These are phyloP conservation scores for Strix uralensis DNA, from an alignment of 2,113 vertebrate species.

Conservation along the genomic window DNA sequence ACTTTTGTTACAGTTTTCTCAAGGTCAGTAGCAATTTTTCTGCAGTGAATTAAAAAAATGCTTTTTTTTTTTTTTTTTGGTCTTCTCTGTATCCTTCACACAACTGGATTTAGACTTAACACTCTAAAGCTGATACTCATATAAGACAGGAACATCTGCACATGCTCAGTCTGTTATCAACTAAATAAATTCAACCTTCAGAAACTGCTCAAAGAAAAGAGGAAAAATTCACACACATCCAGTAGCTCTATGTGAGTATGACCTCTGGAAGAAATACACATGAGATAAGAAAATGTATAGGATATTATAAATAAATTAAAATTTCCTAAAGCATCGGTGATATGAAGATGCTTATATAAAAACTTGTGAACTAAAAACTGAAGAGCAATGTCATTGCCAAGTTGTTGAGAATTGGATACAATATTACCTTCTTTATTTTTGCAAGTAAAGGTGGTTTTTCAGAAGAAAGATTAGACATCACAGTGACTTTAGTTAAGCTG, in stretches of 20 bases:
- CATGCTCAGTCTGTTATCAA: neutral
- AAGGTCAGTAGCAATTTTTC: conserved; percentile 8
- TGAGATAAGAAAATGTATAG: neutral
- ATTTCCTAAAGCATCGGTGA: neutral
- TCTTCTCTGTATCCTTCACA: neutral
- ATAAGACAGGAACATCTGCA: neutral
- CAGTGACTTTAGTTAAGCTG: neutral
- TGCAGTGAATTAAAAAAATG: neutral
- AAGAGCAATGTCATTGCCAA: neutral
- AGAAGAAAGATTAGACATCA: neutral
- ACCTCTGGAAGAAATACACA: neutral
- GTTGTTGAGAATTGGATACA: neutral
- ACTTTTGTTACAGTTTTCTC: conserved; percentile 11
- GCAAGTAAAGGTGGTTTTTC: neutral
- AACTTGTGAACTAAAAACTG: neutral
- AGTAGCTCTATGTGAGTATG: neutral
- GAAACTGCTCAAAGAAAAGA: conserved; percentile 34
- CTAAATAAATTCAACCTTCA: conserved; percentile 16
- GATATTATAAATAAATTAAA: neutral
- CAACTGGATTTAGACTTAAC: conserved; percentile 22
- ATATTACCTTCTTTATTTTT: neutral
- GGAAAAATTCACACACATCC: neutral
- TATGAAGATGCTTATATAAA: neutral
- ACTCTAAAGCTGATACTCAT: neutral
- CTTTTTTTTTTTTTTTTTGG: neutral